Evolutionary conservation across 2,888 invertebrate genomes (phyloP).

Genomic region (Microctonus hyperodae): DNA sequence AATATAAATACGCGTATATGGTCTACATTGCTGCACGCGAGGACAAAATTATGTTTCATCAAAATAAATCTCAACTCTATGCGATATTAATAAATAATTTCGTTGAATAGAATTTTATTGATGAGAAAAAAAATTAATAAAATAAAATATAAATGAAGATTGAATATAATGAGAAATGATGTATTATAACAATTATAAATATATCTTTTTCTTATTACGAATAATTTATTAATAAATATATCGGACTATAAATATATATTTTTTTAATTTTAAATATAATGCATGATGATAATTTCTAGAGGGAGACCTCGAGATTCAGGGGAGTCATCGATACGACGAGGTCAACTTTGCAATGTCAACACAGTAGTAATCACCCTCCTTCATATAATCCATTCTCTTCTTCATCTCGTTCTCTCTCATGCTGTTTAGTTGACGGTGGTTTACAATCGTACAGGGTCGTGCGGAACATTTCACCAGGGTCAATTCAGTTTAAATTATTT

Average conservation of each 20-base stretch:
- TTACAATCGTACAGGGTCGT: constrained; percentile 39
- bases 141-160: background rate
- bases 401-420: constrained; percentile 13
- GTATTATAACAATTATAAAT: too few relatives aligned
- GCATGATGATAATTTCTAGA: background rate
- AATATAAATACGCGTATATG: background rate
- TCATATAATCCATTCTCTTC: background rate
- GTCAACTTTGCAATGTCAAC: constrained; percentile 12
- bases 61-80: background rate
- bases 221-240: too few relatives aligned
- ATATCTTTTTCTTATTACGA: too few relatives aligned
- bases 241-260: background rate
- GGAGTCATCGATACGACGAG: background rate
- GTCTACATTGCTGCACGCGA: background rate
- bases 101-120: background rate
- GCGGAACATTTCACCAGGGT: constrained; percentile 42
- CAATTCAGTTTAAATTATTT: constrained; percentile 48
- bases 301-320: background rate
- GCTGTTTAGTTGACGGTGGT: constrained; percentile 25
- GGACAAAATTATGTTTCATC: background rate
- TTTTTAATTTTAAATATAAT: background rate
- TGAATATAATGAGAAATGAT: too few relatives aligned
- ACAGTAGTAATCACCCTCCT: constrained; percentile 16
- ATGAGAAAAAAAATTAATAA: too few relatives aligned
- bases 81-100: background rate